A percentile compares a stretch with the other conserved stretches of the same genome.
These are phyloP conservation scores for Gymnothorax reevesii DNA, from an alignment of 2,797 vertebrate species.

Conservation along the genomic window DNA sequence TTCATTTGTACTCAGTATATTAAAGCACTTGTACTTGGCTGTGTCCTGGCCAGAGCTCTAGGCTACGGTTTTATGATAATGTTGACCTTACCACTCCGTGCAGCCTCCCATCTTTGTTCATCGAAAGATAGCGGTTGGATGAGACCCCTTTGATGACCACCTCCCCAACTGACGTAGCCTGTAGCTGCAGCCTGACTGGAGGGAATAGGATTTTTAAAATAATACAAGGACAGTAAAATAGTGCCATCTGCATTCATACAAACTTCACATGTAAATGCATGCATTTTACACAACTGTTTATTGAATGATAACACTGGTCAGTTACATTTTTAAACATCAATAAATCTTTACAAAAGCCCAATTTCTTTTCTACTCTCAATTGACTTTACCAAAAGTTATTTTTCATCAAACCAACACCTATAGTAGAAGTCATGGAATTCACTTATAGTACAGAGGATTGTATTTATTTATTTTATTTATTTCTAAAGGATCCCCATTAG, in stretches of 20 bases:
- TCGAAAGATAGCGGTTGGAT: conserved; percentile 93
- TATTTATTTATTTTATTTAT: no score
- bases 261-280: not conserved
- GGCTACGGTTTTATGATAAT: not conserved
- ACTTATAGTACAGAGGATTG: no score
- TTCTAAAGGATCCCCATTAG: no score
- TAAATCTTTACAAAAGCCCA: no score
- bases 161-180: conserved; percentile 91
- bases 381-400: no score
- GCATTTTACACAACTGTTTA: not conserved
- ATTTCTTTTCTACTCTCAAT: no score
- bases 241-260: not conserved
- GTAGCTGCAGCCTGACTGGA: conserved; percentile 92
- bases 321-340: not conserved
- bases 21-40: not conserved
- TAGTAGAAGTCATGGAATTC: no score
- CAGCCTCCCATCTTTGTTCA: conserved; percentile 92
- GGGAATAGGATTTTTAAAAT: not conserved
- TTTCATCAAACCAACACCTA: no score
- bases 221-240: not conserved
- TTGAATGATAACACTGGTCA: not conserved
- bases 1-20: no score
- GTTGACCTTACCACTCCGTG: conserved; percentile 83
- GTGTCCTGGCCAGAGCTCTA: not conserved
- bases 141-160: conserved; percentile 92